Evolutionary conservation across 2,888 invertebrate species (phyloP).

Genomic region (Campoletis raptor): DNA sequence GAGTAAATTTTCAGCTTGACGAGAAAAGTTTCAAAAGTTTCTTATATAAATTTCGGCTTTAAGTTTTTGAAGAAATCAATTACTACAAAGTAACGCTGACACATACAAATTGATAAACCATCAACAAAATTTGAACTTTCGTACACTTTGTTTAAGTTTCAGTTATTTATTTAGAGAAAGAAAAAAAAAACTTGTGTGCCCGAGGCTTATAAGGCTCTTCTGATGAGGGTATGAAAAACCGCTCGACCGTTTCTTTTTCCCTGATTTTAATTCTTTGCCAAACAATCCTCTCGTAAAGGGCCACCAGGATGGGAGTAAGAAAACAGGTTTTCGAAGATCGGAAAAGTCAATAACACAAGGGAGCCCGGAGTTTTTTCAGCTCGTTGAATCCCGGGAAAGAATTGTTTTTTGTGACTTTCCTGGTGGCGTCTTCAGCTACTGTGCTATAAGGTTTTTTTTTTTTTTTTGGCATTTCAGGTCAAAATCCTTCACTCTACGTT

Average conservation of each 20-base stretch:
- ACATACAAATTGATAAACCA: constrained; percentile 20
- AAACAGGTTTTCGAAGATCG: constrained; percentile 53
- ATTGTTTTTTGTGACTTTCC: constrained; percentile 36
- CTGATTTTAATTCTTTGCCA: constrained; percentile 63
- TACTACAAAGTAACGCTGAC: not conserved
- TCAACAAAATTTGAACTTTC: constrained; percentile 4
- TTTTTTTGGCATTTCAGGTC: constrained; percentile 15
- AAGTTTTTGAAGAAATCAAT: not conserved
- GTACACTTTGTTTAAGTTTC: constrained; percentile 4
- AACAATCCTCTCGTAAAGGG: constrained; percentile 51
- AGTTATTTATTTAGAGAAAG: constrained; percentile 40
- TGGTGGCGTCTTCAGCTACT: constrained; percentile 11
- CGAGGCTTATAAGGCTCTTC: not conserved
- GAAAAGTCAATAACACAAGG: constrained; percentile 59
- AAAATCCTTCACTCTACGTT: constrained; percentile 9
- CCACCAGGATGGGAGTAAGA: constrained; percentile 23
- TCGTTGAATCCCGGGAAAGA: constrained; percentile 32
- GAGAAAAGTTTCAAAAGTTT: not conserved
- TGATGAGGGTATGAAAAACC: constrained; percentile 61
- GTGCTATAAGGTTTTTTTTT: constrained; percentile 20
- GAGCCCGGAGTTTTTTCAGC: constrained; percentile 30
- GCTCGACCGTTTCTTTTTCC: constrained; percentile 43
- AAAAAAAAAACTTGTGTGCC: constrained; percentile 19
- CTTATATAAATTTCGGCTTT: not conserved
- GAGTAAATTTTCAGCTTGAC: not conserved